Evolutionary conservation across 2,797 vertebrate genomes (phyloP).

Genomic region (Rhinoraja longicauda): DNA sequence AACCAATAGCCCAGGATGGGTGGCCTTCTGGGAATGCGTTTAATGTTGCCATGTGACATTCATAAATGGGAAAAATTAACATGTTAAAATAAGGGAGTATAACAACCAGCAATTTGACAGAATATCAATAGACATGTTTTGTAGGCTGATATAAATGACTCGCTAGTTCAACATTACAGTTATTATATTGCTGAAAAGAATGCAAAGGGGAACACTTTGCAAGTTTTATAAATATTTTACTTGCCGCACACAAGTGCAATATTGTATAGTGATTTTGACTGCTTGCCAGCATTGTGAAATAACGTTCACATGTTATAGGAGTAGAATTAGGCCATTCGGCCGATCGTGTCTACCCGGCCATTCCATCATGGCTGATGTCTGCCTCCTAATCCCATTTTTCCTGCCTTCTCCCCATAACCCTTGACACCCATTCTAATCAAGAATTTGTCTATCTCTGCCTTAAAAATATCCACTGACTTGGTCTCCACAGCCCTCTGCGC

Average conservation of each 20-base stretch:
- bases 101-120: neutral
- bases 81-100: neutral
- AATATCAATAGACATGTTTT: slow-evolving; percentile 26
- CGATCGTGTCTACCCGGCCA: no score
- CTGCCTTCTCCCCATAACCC: no score
- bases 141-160: neutral
- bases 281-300: neutral
- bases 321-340: no score
- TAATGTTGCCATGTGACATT: neutral
- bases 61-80: neutral
- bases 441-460: no score
- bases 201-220: neutral
- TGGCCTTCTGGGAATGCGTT: neutral
- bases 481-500: no score
- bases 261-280: neutral
- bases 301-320: no score
- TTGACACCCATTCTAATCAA: no score
- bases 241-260: neutral
- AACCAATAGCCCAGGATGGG: neutral
- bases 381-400: no score
- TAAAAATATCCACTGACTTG: no score
- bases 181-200: neutral
- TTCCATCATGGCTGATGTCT: no score
- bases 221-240: slow-evolving; percentile 3
- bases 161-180: neutral